These are phyloP conservation scores for Crocallis elinguaria DNA, from an alignment of 2,888 invertebrate species.

Conservation along the genomic window DNA sequence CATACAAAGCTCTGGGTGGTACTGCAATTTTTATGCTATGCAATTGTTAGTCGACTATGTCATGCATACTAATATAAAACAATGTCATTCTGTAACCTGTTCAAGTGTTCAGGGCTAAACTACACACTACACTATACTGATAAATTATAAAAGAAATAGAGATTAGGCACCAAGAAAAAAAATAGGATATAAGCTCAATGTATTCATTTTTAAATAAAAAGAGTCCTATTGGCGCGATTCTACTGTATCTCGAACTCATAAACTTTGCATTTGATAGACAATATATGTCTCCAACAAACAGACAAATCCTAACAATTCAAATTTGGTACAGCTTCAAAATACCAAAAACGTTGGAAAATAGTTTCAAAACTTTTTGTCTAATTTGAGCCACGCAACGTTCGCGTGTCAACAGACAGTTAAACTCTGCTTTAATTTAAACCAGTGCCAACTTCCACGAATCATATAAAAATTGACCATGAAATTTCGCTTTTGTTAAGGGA, in stretches of 20 bases:
- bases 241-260: background rate
- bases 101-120: too few relatives aligned
- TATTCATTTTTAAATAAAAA: too few relatives aligned
- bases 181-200: too few relatives aligned
- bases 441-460: slow-evolving; percentile 78
- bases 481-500: slow-evolving; percentile 73
- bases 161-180: too few relatives aligned
- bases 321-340: slow-evolving; percentile 34
- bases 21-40: too few relatives aligned
- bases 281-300: slow-evolving; percentile 12
- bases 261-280: slow-evolving; percentile 40
- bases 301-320: slow-evolving; percentile 9
- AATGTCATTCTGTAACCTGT: too few relatives aligned
- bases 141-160: too few relatives aligned
- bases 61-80: too few relatives aligned
- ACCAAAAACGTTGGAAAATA: slow-evolving; percentile 50
- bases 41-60: too few relatives aligned
- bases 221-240: background rate
- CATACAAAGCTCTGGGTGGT: too few relatives aligned
- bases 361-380: slow-evolving; percentile 69
- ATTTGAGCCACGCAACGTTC: slow-evolving; percentile 60
- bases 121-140: too few relatives aligned
- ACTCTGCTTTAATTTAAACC: slow-evolving; percentile 75
- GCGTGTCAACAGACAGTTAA: slow-evolving; percentile 72
- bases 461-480: slow-evolving; percentile 82